A percentile compares a stretch with the other conserved stretches of the same genome.
phyloP scores from a whole-genome alignment of 2,888 invertebrate species.

The Nymphalis c-album region DNA sequence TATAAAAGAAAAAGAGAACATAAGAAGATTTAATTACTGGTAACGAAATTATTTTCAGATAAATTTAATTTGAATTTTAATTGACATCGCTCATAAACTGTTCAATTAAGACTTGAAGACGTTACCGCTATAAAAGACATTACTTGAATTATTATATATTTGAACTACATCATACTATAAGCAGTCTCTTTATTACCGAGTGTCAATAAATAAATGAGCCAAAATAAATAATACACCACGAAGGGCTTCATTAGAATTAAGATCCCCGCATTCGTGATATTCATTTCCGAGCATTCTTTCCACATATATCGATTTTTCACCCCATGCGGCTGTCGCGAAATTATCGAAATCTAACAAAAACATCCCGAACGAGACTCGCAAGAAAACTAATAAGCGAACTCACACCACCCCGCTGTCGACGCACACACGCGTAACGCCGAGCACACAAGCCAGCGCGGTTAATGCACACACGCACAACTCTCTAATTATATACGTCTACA shows the following conservation, averaged over 20 bases:
- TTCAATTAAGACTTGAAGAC: no score
- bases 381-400: slow-evolving; percentile 81
- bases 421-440: neutral
- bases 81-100: no score
- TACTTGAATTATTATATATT: neutral
- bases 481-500: slow-evolving; percentile 81
- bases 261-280: slow-evolving; percentile 24
- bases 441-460: slow-evolving; percentile 50
- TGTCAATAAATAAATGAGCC: slow-evolving; percentile 2
- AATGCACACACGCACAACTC: slow-evolving; percentile 44
- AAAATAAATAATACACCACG: slow-evolving; percentile 26
- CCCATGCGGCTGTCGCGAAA: slow-evolving; percentile 66
- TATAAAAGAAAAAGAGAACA: no score
- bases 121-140: neutral
- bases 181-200: neutral
- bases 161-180: slow-evolving; percentile 1
- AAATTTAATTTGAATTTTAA: no score
- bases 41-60: no score
- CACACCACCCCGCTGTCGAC: slow-evolving; percentile 49
- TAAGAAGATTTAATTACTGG: no score
- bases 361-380: slow-evolving; percentile 72
- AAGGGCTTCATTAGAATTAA: slow-evolving; percentile 36
- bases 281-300: slow-evolving; percentile 27
- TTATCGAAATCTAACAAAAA: slow-evolving; percentile 82
- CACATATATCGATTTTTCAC: slow-evolving; percentile 46